Conservation (phyloP, 2,797 vertebrate genomes). For the Cirrhinus mrigala region DNA sequence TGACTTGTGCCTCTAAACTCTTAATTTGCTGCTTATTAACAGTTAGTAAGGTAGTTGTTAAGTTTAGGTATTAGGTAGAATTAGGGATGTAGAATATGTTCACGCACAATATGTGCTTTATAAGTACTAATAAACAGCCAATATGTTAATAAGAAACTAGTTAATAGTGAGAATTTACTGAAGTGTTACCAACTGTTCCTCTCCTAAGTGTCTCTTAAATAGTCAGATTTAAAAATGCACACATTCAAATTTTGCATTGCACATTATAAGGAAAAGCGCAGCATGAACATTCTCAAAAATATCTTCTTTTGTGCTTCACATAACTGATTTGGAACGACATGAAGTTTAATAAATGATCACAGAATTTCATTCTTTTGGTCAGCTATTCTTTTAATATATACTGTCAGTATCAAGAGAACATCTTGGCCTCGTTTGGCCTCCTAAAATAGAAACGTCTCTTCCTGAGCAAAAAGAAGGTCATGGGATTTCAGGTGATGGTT, state of each 20-base stretch:
- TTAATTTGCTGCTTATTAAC: no score
- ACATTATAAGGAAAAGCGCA: no score
- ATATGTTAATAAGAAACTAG: no score
- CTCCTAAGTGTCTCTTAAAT: neutral
- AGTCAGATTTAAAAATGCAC: neutral
- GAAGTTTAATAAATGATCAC: neutral
- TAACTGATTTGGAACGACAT: neutral
- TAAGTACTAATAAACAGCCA: no score
- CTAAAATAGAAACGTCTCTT: constrained; percentile 44
- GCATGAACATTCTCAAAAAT: neutral
- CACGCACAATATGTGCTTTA: no score
- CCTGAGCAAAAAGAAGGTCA: constrained; percentile 46
- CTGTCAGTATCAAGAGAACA: neutral
- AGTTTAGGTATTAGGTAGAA: no score
- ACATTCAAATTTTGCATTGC: no score
- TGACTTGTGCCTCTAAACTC: no score
- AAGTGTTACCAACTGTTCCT: no score
- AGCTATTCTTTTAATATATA: neutral
- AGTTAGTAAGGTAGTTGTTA: no score
- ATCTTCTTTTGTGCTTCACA: neutral
- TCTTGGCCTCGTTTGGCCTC: neutral
- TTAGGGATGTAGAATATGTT: no score
- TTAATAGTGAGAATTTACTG: no score
- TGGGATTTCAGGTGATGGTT: constrained; percentile 57
- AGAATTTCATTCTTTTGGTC: neutral